A percentile compares a stretch with the other conserved stretches of the same genome.
Conservation (phyloP, 2,888 invertebrate species). For the Eustalomyia histrio region DNA sequence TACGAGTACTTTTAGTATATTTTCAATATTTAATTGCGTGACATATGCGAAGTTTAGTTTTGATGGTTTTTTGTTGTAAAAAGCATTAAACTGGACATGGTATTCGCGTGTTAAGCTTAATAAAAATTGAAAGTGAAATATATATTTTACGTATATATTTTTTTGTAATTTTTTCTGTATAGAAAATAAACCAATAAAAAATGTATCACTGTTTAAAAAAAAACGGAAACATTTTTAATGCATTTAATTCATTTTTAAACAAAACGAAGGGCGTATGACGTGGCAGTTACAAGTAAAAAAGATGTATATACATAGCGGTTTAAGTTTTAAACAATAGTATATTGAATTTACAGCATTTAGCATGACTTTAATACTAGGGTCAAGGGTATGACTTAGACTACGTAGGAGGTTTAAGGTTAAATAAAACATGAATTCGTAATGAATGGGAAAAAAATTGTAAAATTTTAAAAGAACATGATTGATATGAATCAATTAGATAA, state of each 20-base stretch:
- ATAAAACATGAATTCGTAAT: not conserved
- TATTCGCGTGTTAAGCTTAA: constrained; percentile 55
- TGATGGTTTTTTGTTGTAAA: constrained; percentile 42
- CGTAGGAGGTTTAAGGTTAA: constrained; percentile 36
- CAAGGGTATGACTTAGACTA: constrained; percentile 47
- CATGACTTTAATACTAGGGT: constrained; percentile 46
- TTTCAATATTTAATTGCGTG: constrained; percentile 53
- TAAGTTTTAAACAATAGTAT: constrained; percentile 16
- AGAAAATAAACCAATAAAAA: constrained; percentile 8
- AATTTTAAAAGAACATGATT: not conserved
- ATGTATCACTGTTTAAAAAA: constrained; percentile 6
- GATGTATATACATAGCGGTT: constrained; percentile 30
- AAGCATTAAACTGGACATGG: constrained; percentile 47
- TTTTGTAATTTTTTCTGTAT: constrained; percentile 4
- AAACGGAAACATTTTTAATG: constrained; percentile 5
- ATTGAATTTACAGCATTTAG: constrained; percentile 12
- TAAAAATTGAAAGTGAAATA: constrained; percentile 61
- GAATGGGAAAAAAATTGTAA: not conserved
- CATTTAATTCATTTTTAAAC: constrained; percentile 1
- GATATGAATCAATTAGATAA: no score
- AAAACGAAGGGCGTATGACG: constrained; percentile 49
- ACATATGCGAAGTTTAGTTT: constrained; percentile 51
- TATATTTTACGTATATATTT: constrained; percentile 43
- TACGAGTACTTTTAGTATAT: not conserved
- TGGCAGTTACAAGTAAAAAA: constrained; percentile 44